phyloP scores from a whole-genome alignment of 2,113 vertebrate species.

The Monopterus albus region DNA sequence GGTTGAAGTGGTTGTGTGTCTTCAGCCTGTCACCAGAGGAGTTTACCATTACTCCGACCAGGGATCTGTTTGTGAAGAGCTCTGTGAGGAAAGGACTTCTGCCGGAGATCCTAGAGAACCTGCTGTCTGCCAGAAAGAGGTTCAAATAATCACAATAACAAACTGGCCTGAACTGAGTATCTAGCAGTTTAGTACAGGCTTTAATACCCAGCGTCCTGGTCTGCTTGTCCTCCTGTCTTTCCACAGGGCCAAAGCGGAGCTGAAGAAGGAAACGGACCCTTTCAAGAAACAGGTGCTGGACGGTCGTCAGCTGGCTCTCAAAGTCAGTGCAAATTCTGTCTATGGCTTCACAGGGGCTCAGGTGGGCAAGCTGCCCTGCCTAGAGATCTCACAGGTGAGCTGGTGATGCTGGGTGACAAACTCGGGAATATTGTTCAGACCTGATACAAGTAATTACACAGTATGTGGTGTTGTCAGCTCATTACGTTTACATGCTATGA shows the following conservation, averaged over 20 bases:
- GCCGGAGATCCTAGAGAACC: conserved; percentile 92
- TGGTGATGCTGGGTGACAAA: not conserved
- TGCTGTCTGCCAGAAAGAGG: conserved; percentile 91
- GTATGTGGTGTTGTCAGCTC: not conserved
- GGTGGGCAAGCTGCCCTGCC: conserved; percentile 91
- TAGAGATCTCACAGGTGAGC: conserved; percentile 93
- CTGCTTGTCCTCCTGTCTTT: not conserved
- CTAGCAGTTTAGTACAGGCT: not conserved
- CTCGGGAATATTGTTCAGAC: not conserved
- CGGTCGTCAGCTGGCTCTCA: conserved; percentile 90
- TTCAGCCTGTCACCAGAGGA: conserved; percentile 85
- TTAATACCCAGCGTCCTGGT: not conserved
- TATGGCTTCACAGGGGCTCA: conserved; percentile 95
- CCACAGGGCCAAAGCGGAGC: conserved; percentile 88
- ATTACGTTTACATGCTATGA: not conserved
- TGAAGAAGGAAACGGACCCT: conserved; percentile 90
- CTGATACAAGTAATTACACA: not conserved
- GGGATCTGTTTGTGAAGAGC: conserved; percentile 89
- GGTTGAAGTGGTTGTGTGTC: conserved; percentile 1
- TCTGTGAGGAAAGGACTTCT: conserved; percentile 90
- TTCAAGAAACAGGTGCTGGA: conserved; percentile 92
- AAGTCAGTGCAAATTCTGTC: conserved; percentile 94
- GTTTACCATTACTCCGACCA: conserved; percentile 92
- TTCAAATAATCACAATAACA: conserved; percentile 52
- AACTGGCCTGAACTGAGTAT: not conserved